Evolutionary conservation across 2,888 invertebrate genomes (phyloP), one percentile per base, ranked within the genome.

Genomic region (Rugalucina vietnamica): DNA sequence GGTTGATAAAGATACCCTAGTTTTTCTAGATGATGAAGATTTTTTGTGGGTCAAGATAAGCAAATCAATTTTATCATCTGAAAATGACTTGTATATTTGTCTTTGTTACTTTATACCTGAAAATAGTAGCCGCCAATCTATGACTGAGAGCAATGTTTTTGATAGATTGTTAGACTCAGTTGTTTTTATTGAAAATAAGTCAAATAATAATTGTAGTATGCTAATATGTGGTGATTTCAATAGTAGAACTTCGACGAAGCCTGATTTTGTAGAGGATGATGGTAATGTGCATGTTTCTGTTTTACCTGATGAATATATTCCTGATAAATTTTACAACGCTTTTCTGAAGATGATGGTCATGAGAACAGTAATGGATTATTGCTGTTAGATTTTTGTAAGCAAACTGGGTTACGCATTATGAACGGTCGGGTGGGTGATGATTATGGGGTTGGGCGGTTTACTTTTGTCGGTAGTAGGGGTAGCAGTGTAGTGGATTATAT

Each of bases 401-500:
- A 60, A 76, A 76, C 76, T 18, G 76, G 76, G 0, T 14, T 43
- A 32, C n/a, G 76, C n/a, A 60, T 76, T 32, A 43, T 76, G 18
- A 76, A 76, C 60, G 57, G 57, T 10, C 14, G 76, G 24, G 49
- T 27, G 12, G 76, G 65, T 12, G 36, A 76, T 27, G 76, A 76
- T 34, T 34, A 8, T 14, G 49, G 24, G 34, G 49, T 57, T n/a
- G 76, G 76, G 60, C 34, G 54, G 24, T 37, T 60, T 65, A 57
- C 57, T 5, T 76, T 60, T 65, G 60, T 76, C 2, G 49, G 60
- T 4, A 49, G 39, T 37, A 76, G 76, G 60, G 60, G 76, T 8
- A 24, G 76, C 36, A 76, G 76, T 34, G 36, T 76, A 24, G 65
- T 76, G 12, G 76, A 76, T 29, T 76, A 76, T 60, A 24, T 76